Percentiles rank a stretch among this genome's conserved stretches.
phyloP scores from a whole-genome alignment of 2,797 vertebrate species.

The Diplodus sargus region DNA sequence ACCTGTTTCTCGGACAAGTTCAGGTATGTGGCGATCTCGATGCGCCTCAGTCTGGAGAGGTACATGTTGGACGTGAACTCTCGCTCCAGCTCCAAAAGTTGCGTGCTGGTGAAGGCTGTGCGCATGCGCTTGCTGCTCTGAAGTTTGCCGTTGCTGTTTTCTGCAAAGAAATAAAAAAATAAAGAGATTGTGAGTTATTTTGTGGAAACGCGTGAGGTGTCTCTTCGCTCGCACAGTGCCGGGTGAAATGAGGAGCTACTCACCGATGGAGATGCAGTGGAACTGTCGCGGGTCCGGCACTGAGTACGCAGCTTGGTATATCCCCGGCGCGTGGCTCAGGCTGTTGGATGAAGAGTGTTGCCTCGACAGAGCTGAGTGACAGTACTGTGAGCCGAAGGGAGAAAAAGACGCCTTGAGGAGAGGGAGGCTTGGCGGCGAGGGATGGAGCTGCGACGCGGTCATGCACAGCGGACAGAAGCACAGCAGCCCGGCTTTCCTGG shows the following conservation, averaged over 20 bases:
- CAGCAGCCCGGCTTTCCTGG: conserved; percentile 94
- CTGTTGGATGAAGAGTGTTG: conserved; percentile 90
- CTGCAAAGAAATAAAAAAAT: conserved; percentile 74
- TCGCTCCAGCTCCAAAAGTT: conserved; percentile 96
- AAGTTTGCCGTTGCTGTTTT: conserved; percentile 91
- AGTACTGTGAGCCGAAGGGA: conserved; percentile 94
- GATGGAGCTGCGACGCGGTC: conserved; percentile 94
- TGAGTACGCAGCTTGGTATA: conserved; percentile 94
- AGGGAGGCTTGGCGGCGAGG: conserved; percentile 91
- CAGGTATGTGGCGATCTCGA: conserved; percentile 99
- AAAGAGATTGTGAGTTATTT: conserved; percentile 37
- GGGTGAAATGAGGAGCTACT: conserved; percentile 69
- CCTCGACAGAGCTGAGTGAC: conserved; percentile 91
- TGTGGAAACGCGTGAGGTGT: rapidly evolving
- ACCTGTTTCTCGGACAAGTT: conserved; percentile 99
- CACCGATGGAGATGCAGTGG: conserved; percentile 98
- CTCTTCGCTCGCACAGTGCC: rapidly evolving
- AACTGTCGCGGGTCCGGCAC: conserved; percentile 96
- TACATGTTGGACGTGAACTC: conserved; percentile 99
- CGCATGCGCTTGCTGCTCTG: conserved; percentile 99
- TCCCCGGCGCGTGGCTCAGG: conserved; percentile 89
- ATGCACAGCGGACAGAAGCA: conserved; percentile 98
- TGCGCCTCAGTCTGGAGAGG: conserved; percentile 96
- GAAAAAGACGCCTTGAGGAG: conserved; percentile 96
- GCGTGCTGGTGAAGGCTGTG: conserved; percentile 98